These are phyloP conservation scores for Danio jaintianensis DNA, from an alignment of 2,797 vertebrate genomes.

Conservation along the genomic window DNA sequence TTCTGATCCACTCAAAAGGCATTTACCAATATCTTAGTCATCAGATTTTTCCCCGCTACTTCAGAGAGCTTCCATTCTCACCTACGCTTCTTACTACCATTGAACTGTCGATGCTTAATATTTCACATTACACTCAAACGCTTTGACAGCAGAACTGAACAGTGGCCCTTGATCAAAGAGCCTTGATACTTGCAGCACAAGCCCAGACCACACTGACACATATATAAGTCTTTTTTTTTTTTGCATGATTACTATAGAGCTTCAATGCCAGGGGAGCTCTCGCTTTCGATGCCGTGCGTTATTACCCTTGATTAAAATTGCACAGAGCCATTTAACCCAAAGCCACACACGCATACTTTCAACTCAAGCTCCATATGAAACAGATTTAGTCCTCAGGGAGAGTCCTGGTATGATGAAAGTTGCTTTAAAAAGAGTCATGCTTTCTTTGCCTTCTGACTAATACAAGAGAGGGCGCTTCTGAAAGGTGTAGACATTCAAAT, in stretches of 20 bases:
- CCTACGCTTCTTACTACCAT: background rate
- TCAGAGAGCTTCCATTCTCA: constrained; percentile 4
- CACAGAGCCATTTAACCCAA: constrained; percentile 46
- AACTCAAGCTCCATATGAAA: constrained; percentile 25
- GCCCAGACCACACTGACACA: constrained; percentile 22
- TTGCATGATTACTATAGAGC: constrained; percentile 39
- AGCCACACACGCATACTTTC: constrained; percentile 24
- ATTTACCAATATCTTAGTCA: background rate
- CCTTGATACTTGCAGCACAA: background rate
- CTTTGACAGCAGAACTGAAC: background rate
- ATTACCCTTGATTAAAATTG: constrained; percentile 53
- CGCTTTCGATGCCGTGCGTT: constrained; percentile 36
- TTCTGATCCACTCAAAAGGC: background rate
- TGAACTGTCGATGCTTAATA: constrained; percentile 13
- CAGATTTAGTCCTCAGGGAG: constrained; percentile 12
- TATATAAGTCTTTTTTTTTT: constrained; percentile 16
- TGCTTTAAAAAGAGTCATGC: constrained; percentile 18
- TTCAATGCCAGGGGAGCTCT: constrained; percentile 15
- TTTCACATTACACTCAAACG: constrained; percentile 24
- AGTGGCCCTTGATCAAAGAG: constrained; percentile 10
- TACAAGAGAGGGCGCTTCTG: constrained; percentile 19
- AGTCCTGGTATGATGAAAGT: constrained; percentile 25
- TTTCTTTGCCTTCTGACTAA: constrained; percentile 26
- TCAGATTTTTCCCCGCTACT: background rate
- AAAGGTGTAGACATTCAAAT: constrained; percentile 45